Conservation (phyloP, 2,113 vertebrate species). For the Fregata magnificens region DNA sequence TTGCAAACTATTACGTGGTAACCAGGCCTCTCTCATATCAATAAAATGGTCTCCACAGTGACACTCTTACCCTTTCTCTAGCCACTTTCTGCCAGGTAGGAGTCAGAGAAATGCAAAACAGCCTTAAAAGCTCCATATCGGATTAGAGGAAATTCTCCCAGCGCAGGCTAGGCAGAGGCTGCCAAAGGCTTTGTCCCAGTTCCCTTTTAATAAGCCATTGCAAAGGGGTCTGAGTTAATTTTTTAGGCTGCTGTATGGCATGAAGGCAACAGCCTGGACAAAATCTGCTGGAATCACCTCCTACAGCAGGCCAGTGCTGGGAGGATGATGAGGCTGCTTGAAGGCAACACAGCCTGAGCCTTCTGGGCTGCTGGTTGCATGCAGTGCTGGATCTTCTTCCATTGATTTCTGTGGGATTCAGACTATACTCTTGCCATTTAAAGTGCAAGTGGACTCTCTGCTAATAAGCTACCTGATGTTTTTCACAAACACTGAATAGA, state of each 20-base stretch:
- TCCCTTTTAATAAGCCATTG: background rate
- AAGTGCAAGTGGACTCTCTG: background rate
- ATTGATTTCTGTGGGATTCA: background rate
- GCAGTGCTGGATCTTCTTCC: background rate
- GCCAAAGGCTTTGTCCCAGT: background rate
- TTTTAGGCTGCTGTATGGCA: background rate
- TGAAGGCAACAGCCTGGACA: background rate
- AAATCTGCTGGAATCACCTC: background rate
- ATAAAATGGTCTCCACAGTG: background rate
- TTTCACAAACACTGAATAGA: background rate
- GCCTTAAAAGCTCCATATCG: conserved; percentile 20
- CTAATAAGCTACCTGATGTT: background rate
- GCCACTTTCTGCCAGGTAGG: conserved; percentile 24
- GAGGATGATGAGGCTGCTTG: background rate
- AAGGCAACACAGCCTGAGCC: background rate
- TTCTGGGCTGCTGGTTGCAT: background rate
- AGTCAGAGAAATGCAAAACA: conserved; percentile 36
- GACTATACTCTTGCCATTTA: background rate
- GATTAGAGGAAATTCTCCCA: conserved; percentile 23
- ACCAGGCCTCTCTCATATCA: background rate
- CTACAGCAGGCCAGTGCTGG: background rate
- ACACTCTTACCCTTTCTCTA: background rate
- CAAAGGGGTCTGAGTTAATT: background rate
- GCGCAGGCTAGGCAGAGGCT: background rate
- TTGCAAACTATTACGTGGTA: background rate